Evolutionary conservation across 2,113 vertebrate genomes (phyloP), one percentile per base, ranked within the genome.

Genomic region (Ictalurus furcatus): DNA sequence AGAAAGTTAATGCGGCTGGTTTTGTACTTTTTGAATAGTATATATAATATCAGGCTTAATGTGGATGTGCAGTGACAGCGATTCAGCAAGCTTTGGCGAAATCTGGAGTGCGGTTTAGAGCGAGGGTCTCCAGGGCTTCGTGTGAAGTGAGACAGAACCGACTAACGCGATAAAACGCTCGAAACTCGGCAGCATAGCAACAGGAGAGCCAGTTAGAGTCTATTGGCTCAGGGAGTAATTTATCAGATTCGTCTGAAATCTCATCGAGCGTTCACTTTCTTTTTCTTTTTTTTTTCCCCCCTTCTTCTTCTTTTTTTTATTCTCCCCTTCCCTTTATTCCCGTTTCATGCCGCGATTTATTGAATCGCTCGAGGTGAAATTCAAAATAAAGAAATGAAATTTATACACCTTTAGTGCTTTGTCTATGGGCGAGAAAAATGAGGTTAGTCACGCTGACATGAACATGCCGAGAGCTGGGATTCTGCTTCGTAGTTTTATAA

Each of bases 331-430:
- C 74, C 82, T 86, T 90, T 86, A 86, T 82, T 85, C 89, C 85
- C 59, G 52, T 91, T 91, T 87, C 87, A 85, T 90, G 85, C 76
- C 25, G 65, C 80, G 88, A 88, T 91, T 91, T 91, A 91, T 90
- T 87, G 87, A 91, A 90, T 90, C 82, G 91, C 89, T 90, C 52
- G 76, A 58, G 90, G 88, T 89, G 86, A 89, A 86, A 88, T 88
- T 90, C 86, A 89, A 90, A 88, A 88, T 90, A 89, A 83, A 91
- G 89, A 86, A 90, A 89, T 90, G 61, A 88, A 88, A 89, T 90
- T 89, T 88, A 90, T 85, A 90, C 90, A 89, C 86, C 88, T 88
- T 90, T 88, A 91, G 89, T 81, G 79, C 90, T 91, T 80, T 54
- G 88, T 86, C 67, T 90, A 82, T 87, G 71, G 56, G 89, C 0